Base-by-base conservation (phyloP, 2,888 invertebrate species). In the Caenorhabditis imperialis region DNA sequence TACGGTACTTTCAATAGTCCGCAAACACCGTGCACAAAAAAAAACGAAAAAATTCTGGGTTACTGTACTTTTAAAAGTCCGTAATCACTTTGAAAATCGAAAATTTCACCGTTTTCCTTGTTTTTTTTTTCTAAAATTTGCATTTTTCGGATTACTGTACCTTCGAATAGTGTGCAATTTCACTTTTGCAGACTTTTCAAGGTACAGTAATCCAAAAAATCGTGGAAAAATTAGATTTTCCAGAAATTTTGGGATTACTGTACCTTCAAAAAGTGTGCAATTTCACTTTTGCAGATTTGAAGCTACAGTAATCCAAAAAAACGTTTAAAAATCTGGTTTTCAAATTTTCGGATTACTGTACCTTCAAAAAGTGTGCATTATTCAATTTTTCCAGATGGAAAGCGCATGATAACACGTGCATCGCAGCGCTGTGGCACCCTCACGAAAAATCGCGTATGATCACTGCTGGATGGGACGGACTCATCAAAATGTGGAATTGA, bases 391-490 rank as follows among this genome's bases (percentile, higher is more conserved):
- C 14, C 55, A 82, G 96, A 89, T 98, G 99, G 94, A 97, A 98
- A 89, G 99, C 99, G 0, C 99, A 99, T 89, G 97, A 99, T 83
- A 94, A 94, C 72, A 97, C 98, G 12, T 98, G 98, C 88, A 97
- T 97, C 75, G 92, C 93, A 16, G 92, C 78, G 0, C 90, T 98
- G 16, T 99, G 99, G 99, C 98, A 99, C 91, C 99, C 99, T 0
- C 98, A 99, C 88, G 99, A 99, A 89, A 94, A 97, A 2, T 96
- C 96, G 88, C 94, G 95, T 89, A 91, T 99, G 61, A 94, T 94
- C n/a, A 96, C 97, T 0, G 96, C 96, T 42, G 97, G 99, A 51
- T 99, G 99, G 99, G 99, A 99, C 90, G 96, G 96, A 6, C 91
- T 94, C 79, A 95, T 99, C 83, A 99, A 99, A 90, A 95, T 95